Percentiles rank a stretch among this genome's conserved stretches.
Evolutionary conservation across 2,113 vertebrate species (phyloP).

Genomic region (Anhinga anhinga): DNA sequence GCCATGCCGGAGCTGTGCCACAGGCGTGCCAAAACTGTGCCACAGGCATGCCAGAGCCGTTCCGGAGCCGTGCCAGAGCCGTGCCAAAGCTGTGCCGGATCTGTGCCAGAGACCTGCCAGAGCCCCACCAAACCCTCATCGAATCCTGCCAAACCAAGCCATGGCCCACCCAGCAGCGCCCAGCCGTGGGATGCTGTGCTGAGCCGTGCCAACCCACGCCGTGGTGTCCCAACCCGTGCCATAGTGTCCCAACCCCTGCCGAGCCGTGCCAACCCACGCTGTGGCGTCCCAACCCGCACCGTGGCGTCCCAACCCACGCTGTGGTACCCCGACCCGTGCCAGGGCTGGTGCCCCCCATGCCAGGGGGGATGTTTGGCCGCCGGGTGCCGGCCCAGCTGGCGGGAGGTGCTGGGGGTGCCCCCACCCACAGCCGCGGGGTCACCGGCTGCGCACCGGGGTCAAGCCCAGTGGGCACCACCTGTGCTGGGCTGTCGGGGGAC

Average conservation of each 20-base stretch:
- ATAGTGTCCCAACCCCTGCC: no score
- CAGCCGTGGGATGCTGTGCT: accelerated
- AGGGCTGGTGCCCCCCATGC: accelerated
- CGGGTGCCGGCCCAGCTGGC: accelerated
- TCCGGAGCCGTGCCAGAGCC: no score
- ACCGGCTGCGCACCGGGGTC: accelerated
- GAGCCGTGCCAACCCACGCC: background rate
- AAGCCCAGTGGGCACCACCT: accelerated
- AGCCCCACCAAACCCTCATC: no score
- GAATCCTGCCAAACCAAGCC: background rate
- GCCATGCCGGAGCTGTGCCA: no score
- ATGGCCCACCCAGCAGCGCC: background rate
- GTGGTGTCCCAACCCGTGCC: no score
- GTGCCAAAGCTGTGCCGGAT: no score
- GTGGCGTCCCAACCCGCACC: no score
- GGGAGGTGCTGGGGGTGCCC: background rate
- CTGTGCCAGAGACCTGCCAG: no score
- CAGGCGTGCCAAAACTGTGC: background rate
- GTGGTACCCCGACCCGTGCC: background rate
- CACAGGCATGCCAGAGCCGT: no score
- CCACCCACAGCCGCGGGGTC: accelerated
- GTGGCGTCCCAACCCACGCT: no score
- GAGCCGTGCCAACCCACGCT: no score
- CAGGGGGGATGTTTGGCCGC: background rate
- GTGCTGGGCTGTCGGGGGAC: background rate